Evolutionary conservation across 2,797 vertebrate genomes (phyloP).

Genomic region (Spheniscus humboldti): DNA sequence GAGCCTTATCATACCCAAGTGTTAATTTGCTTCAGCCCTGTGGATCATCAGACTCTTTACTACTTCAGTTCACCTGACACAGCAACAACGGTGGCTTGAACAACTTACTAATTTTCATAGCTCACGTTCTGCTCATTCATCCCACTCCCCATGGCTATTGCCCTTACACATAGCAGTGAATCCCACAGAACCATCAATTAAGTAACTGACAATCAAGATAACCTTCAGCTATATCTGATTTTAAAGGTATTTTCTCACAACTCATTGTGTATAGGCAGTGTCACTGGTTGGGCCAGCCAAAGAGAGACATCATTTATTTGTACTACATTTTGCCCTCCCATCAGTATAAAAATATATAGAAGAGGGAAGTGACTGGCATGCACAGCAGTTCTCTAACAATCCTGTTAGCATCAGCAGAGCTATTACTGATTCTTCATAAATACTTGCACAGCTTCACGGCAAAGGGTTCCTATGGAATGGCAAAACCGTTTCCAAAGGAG

Average conservation of each 20-base stretch:
- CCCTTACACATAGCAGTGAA: neutral
- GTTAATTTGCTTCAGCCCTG: neutral
- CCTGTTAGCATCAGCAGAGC: neutral
- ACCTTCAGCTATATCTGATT: neutral
- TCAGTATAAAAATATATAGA: neutral
- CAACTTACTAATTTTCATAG: neutral
- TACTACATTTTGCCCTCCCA: neutral
- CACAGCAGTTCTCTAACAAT: neutral
- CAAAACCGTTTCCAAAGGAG: neutral
- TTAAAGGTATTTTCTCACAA: neutral
- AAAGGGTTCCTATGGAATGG: neutral
- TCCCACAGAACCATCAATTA: neutral
- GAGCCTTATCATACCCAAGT: neutral
- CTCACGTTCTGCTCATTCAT: neutral
- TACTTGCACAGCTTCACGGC: neutral
- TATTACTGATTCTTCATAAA: neutral
- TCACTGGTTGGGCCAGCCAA: neutral
- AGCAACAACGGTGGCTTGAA: neutral
- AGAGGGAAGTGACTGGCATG: neutral
- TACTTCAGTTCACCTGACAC: neutral
- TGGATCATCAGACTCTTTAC: neutral
- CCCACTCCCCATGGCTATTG: neutral
- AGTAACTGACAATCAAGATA: neutral
- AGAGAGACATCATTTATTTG: neutral
- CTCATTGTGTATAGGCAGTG: neutral